Base-by-base conservation (phyloP, 2,888 invertebrate genomes). In the Zygothrica quintamaculata region DNA sequence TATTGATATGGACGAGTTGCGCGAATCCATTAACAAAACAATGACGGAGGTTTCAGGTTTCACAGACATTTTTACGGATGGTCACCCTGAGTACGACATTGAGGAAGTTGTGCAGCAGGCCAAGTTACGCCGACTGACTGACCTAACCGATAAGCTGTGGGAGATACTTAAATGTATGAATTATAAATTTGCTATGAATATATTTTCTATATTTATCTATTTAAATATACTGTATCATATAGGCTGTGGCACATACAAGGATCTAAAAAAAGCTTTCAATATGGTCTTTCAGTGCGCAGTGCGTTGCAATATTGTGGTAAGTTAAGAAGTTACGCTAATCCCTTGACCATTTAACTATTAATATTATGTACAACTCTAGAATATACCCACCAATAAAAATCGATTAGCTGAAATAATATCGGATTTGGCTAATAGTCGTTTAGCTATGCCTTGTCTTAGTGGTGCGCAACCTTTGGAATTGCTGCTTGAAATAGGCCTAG, bases 401-500 rank as follows among this genome's bases (percentile, higher is more conserved):
- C 89, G 90, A 3, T 67, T 91, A 42, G 91, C 90, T 5, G 89
- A 90, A 84, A 88, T 91, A 26, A 91, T 91, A 50, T 88, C 89
- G 5, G 90, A 90, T 74, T 65, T 91, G 25, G 88, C 89, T 25
- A 89, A 90, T 61, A 88, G 88, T n/a, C 90, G 91, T 0, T 58
- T 91, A 47, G 91, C 90, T n/a, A 89, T 91, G 73, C 91, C 91
- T 2, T 89, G 89, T 36, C 68, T 91, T 0, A 87, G 84, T 33
- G 91, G 90, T 1, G 82, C 89, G 0, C 91, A 91, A 58, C 91
- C 91, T 0, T 68, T 91, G 52, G 91, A 91, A 68, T 61, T 91
- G 13, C 73, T 91, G 12, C 58, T 91, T n/a, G 91, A 91, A 87
- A 90, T 91, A 47, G 91, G 91, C 4, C 67, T 91, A 55, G 91